Conservation (phyloP, 2,113 vertebrate genomes). For the Euleptes europaea region DNA sequence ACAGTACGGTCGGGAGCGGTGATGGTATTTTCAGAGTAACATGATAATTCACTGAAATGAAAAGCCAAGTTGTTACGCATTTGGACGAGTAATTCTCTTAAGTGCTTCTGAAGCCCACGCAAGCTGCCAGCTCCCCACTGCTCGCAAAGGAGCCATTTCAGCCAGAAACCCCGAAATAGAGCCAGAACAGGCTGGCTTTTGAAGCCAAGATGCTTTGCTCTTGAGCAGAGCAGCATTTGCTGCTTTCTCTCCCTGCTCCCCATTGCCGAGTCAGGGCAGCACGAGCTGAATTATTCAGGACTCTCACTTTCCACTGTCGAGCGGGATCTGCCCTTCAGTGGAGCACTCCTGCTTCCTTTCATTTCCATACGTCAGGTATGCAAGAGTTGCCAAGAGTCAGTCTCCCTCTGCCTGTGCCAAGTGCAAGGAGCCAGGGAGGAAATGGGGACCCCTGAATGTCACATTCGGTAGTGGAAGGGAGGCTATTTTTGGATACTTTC, state of each 20-base stretch:
- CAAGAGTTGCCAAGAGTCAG: background rate
- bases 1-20: background rate
- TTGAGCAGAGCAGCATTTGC: background rate
- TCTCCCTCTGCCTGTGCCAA: background rate
- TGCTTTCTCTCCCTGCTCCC: background rate
- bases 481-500: background rate
- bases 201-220: conserved; percentile 5
- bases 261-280: background rate
- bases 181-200: background rate
- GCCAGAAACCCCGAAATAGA: background rate
- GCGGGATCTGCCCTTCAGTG: background rate
- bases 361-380: background rate
- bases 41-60: background rate
- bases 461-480: background rate
- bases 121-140: background rate
- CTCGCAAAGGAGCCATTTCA: background rate
- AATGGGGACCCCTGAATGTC: background rate
- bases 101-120: background rate
- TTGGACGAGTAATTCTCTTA: background rate
- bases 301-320: background rate
- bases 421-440: background rate
- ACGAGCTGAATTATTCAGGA: background rate
- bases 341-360: background rate
- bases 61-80: conserved; percentile 1
- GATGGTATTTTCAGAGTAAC: background rate